Evolutionary conservation across 92 coral and sea anemone species (phyloP).

Genomic region (Porites rus): DNA sequence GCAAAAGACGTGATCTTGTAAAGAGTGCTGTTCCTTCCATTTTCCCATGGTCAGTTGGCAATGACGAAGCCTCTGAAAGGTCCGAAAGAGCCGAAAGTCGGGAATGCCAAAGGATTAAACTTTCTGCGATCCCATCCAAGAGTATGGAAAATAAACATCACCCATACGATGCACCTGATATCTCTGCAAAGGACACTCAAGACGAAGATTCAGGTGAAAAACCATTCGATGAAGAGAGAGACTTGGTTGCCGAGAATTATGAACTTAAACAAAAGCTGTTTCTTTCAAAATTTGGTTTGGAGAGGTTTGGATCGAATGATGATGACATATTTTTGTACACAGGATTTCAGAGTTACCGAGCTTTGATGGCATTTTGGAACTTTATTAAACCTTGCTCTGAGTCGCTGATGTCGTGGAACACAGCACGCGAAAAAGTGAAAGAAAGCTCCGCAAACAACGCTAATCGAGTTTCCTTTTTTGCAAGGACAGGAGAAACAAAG

Average conservation of each 20-base stretch:
- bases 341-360: conserved; percentile 41
- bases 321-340: conserved; percentile 33
- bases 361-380: conserved; percentile 46
- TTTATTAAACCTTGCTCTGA: conserved; percentile 28
- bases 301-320: conserved; percentile 6
- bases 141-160: not conserved
- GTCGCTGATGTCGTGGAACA: conserved; percentile 33
- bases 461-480: conserved; percentile 21
- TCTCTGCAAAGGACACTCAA: not conserved
- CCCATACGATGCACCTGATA: not conserved
- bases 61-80: not conserved
- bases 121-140: not conserved
- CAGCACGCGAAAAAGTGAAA: conserved; percentile 28
- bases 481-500: conserved; percentile 36
- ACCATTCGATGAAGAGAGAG: not conserved
- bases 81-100: not conserved
- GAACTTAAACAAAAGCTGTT: not conserved
- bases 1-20: no score
- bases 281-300: conserved; percentile 1
- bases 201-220: not conserved
- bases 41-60: no score
- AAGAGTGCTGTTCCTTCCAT: no score
- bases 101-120: not conserved
- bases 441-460: not conserved
- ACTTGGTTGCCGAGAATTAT: not conserved